These are phyloP conservation scores for Narcine bancroftii DNA, from an alignment of 2,113 vertebrate genomes.

Conservation along the genomic window DNA sequence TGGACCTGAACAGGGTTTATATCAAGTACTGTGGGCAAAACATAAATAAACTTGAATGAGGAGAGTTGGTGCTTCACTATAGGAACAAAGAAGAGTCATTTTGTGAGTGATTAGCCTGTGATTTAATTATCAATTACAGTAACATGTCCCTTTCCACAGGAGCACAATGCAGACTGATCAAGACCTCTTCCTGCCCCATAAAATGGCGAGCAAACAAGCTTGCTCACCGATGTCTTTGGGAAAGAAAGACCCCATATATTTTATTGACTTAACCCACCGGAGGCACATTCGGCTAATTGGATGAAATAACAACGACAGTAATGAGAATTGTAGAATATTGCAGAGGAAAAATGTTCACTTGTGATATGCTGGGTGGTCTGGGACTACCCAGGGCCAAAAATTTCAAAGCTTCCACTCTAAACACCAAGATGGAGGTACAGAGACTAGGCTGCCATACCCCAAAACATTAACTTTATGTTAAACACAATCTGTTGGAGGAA, in stretches of 20 bases:
- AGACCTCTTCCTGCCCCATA: background rate
- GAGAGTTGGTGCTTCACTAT: background rate
- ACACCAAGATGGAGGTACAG: background rate
- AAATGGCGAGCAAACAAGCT: background rate
- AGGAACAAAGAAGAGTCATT: too few relatives aligned
- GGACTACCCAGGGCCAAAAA: background rate
- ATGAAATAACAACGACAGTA: background rate
- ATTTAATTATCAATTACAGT: constrained; percentile 24
- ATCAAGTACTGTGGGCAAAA: background rate
- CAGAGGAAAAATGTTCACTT: background rate
- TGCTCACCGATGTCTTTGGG: background rate
- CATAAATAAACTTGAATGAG: background rate
- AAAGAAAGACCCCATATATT: background rate
- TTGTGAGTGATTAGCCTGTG: background rate
- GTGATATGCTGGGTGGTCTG: background rate
- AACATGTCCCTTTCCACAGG: background rate
- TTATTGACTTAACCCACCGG: background rate
- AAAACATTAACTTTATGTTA: too few relatives aligned
- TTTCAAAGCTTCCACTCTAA: background rate
- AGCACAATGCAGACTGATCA: background rate
- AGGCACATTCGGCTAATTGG: background rate
- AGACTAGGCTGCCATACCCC: background rate
- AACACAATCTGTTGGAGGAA: too few relatives aligned
- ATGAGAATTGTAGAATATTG: background rate
- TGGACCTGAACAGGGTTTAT: background rate